phyloP scores from a whole-genome alignment of 2,888 invertebrate species.

The Macroteleia sp. region DNA sequence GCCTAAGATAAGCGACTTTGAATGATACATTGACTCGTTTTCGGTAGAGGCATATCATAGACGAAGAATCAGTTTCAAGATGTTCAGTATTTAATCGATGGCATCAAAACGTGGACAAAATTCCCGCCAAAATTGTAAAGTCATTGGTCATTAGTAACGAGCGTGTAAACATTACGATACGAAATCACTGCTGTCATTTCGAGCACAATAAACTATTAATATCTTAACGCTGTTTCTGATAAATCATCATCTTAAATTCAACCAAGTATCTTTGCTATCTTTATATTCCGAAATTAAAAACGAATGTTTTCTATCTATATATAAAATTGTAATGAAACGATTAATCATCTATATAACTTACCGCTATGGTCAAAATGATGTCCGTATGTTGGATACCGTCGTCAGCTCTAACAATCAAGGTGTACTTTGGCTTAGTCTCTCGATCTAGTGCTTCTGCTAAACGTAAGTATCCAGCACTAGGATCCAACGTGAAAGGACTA shows the following conservation, averaged over 20 bases:
- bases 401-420: conserved; percentile 91
- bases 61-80: conserved; percentile 22
- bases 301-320: conserved; percentile 28
- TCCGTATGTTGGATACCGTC: conserved; percentile 95
- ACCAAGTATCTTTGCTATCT: conserved; percentile 8
- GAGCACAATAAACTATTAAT: conserved; percentile 38
- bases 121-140: conserved; percentile 35
- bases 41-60: conserved; percentile 15
- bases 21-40: conserved; percentile 1
- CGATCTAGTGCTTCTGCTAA: conserved; percentile 92
- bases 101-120: conserved; percentile 39
- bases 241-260: conserved; percentile 40
- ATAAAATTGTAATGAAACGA: conserved; percentile 33
- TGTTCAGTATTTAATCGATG: conserved; percentile 17
- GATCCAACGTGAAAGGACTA: conserved; percentile 89
- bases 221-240: conserved; percentile 35
- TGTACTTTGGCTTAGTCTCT: conserved; percentile 91
- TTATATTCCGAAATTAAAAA: conserved; percentile 27
- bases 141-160: conserved; percentile 54
- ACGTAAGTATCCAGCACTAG: conserved; percentile 89
- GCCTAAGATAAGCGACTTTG: neutral
- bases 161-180: conserved; percentile 49
- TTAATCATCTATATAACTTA: conserved; percentile 83
- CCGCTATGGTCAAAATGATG: conserved; percentile 91
- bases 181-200: conserved; percentile 43